These are phyloP conservation scores for Sphenopsis melanotis DNA, from an alignment of 2,797 vertebrate genomes.

Conservation along the genomic window DNA sequence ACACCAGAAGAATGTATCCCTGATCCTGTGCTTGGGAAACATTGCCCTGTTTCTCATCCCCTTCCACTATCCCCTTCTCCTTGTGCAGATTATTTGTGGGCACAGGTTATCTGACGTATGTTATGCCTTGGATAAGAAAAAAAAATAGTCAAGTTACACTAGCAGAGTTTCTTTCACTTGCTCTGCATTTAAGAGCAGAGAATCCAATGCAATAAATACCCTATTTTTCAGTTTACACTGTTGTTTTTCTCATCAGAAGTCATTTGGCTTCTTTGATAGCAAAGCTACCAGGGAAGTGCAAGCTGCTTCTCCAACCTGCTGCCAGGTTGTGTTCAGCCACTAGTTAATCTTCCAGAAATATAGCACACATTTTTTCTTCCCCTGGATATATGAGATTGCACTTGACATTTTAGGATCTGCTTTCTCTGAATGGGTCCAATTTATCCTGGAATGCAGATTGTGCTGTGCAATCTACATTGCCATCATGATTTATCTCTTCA, in stretches of 20 bases:
- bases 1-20: background rate
- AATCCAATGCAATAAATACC: background rate
- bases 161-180: background rate
- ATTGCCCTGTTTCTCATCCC: background rate
- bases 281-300: background rate
- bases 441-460: background rate
- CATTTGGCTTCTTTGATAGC: background rate
- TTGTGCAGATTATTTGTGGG: background rate
- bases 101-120: background rate
- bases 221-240: background rate
- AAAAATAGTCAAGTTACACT: fast-evolving
- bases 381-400: background rate
- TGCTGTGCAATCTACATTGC: fast-evolving
- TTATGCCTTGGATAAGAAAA: background rate
- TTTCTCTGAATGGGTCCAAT: background rate
- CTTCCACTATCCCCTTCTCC: background rate
- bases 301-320: background rate
- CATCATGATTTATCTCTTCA: background rate
- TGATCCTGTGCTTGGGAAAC: background rate
- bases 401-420: background rate
- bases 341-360: background rate
- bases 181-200: background rate
- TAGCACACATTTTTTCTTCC: fast-evolving
- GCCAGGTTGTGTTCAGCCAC: background rate
- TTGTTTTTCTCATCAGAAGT: background rate